Percentiles rank a stretch among this genome's conserved stretches.
Conservation (phyloP, 1,140 invertebrate genomes). For the Lasioglossum baleicum region DNA sequence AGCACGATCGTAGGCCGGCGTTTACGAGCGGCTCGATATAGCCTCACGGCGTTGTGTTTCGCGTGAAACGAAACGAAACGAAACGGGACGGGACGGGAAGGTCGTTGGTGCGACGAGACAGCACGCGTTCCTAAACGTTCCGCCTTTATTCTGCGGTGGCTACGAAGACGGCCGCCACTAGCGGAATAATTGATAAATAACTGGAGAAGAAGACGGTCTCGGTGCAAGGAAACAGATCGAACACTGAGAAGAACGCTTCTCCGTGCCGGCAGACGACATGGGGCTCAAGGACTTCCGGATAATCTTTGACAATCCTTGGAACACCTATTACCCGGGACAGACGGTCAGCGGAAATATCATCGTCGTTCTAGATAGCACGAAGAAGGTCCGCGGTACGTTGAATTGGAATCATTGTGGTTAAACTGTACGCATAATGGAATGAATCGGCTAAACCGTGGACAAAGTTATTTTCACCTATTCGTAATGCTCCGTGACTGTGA, state of each 20-base stretch:
- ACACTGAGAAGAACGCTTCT: neutral
- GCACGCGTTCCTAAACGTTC: too few species aligned
- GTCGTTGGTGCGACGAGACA: too few species aligned
- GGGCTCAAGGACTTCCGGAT: constrained; percentile 77
- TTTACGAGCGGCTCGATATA: constrained; percentile 50
- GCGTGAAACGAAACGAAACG: constrained; percentile 1
- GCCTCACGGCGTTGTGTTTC: neutral
- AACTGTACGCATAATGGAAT: too few species aligned
- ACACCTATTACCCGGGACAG: constrained; percentile 79
- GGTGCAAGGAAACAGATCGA: neutral
- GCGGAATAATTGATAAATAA: constrained; percentile 14
- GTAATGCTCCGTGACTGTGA: neutral
- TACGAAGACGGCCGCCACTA: constrained; percentile 1
- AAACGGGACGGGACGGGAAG: too few species aligned
- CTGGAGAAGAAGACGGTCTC: neutral
- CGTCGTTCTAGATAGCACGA: constrained; percentile 71
- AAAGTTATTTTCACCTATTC: neutral
- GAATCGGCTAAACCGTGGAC: neutral
- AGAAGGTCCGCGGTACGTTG: constrained; percentile 77
- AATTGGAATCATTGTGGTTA: neutral
- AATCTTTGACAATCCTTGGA: constrained; percentile 76
- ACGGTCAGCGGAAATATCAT: constrained; percentile 76
- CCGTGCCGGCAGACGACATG: constrained; percentile 65
- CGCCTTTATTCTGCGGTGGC: too few species aligned
- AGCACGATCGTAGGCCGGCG: constrained; percentile 21